Evolutionary conservation across 2,113 vertebrate genomes (phyloP), one percentile per base, ranked within the genome.

Genomic region (Sturnus vulgaris): DNA sequence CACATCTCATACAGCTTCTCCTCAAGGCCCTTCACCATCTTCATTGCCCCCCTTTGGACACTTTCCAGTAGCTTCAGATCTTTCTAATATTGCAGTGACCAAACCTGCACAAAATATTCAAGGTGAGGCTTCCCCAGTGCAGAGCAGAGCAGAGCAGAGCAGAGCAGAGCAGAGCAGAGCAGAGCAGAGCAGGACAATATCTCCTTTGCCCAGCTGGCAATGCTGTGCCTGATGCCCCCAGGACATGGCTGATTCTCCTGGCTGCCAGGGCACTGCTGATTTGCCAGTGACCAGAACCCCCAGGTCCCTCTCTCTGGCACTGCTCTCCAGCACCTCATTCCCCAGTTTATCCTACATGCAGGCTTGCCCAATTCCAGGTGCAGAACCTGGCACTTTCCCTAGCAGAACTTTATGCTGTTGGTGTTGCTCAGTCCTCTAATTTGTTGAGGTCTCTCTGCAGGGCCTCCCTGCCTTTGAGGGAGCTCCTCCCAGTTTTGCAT

Each of bases 131-230:
- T 0, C 20, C 15, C 15, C 30, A 56, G 6, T 3, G 22, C 17
- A 40, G 40, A 66, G 27, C 55, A 55, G 30, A 42, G 46, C 6
- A 39, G 4, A 39, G 39, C 39, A 39, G 39, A 37, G 37, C 37
- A 6, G 22, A 42, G 37, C 5, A 5, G 23, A 46, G 55, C 11
- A 28, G 27, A 73, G 31, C 3, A 1, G 59, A n/a, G n/a, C 5
- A 5, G 23, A 46, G 55, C 11, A 28, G 27, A 73, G 31, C 3
- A 1, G 59, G 52, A 40, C 31, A 75, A 14, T 42, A 16, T 18
- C 35, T 42, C 12, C 15, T 2, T 42, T 66, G 20, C 42, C 13
- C 0, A 0, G 10, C 52, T 49, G 40, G 49, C 0, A 0, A 47
- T 47, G 50, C 39, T 66, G 61, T 21, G 35, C 42, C 35, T 57